phyloP scores from a whole-genome alignment of 1,140 invertebrate species.

The Parasteatoda tepidariorum region DNA sequence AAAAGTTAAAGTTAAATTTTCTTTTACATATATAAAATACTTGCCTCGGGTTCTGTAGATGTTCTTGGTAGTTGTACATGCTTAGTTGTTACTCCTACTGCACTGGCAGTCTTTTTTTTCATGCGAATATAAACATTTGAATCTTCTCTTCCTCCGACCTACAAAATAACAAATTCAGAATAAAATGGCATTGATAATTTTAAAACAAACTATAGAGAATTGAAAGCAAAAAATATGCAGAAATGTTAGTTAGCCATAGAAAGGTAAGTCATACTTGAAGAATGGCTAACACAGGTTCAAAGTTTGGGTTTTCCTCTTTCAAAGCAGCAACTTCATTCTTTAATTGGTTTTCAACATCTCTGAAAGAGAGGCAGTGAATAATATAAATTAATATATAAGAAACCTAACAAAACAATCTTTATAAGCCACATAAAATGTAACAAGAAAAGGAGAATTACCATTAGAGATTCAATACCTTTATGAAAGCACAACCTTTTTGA shows the following conservation, averaged over 20 bases:
- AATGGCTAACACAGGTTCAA: constrained; percentile 78
- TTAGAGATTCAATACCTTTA: too few species aligned
- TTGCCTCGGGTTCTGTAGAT: constrained; percentile 86
- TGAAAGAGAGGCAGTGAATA: constrained; percentile 69
- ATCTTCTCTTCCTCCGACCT: constrained; percentile 93
- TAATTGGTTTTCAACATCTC: constrained; percentile 80
- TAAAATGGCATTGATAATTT: neutral
- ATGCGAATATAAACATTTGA: constrained; percentile 99
- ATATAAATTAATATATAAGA: too few species aligned
- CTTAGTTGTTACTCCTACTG: constrained; percentile 88
- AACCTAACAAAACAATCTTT: too few species aligned
- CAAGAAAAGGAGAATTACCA: too few species aligned
- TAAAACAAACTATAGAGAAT: neutral
- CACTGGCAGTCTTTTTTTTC: constrained; percentile 92
- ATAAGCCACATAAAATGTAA: too few species aligned
- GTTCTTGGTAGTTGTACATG: constrained; percentile 85
- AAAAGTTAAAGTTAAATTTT: neutral
- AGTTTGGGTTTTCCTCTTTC: constrained; percentile 74
- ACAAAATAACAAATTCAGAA: constrained; percentile 4
- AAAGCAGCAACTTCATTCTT: constrained; percentile 76
- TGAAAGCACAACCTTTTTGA: too few species aligned
- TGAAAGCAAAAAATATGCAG: neutral
- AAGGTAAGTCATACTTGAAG: constrained; percentile 68
- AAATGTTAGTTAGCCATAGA: too few species aligned
- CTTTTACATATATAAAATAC: neutral